These are phyloP conservation scores for Crocuta crocuta DNA, from an alignment of 2,113 vertebrate genomes.

Conservation along the genomic window DNA sequence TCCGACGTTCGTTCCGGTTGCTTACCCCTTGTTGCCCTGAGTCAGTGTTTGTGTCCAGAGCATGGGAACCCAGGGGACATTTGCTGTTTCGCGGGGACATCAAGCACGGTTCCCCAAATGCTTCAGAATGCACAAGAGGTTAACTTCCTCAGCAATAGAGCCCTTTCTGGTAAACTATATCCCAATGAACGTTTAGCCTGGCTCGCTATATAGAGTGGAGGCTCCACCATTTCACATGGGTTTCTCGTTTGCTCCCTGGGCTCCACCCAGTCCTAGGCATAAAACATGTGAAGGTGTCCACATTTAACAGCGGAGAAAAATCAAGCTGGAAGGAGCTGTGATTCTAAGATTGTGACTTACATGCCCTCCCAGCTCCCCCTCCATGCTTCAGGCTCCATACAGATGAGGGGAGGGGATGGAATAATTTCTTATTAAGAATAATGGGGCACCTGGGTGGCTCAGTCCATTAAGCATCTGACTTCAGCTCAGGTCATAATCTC, in stretches of 20 bases:
- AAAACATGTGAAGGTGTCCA: neutral
- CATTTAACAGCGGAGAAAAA: neutral
- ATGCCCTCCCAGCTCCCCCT: neutral
- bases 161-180: neutral
- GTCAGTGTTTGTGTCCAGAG: neutral
- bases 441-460: neutral
- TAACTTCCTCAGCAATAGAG: neutral
- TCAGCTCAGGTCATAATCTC: too few species aligned
- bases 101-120: neutral
- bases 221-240: neutral
- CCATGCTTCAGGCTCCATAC: neutral
- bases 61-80: neutral
- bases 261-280: neutral
- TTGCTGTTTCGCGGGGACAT: neutral
- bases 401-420: neutral
- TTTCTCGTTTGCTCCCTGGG: neutral
- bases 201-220: neutral
- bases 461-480: too few species aligned
- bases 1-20: rapidly evolving
- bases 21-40: neutral
- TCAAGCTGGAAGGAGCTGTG: neutral
- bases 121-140: neutral
- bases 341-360: neutral
- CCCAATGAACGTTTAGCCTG: neutral
- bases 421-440: conserved; percentile 11